phyloP scores from a whole-genome alignment of 1,140 invertebrate genomes.

The Pseudomyrmex pallidus region DNA sequence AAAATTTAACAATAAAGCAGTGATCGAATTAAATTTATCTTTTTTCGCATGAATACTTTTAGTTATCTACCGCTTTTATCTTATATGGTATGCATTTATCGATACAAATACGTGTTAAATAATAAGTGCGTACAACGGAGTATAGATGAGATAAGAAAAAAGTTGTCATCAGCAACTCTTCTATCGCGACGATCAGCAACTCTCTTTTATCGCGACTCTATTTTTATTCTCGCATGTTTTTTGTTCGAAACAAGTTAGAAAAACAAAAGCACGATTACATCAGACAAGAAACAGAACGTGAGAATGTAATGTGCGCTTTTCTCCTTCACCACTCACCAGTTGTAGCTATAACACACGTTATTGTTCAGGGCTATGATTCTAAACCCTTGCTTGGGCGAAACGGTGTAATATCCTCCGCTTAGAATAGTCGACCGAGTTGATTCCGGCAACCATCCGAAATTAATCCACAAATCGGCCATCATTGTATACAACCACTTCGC shows the following conservation, averaged over 20 bases:
- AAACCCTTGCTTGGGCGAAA: slow-evolving; percentile 87
- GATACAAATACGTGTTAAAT: too few species aligned
- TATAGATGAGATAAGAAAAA: too few species aligned
- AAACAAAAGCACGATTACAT: background rate
- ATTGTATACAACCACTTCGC: slow-evolving; percentile 90
- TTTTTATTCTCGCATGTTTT: too few species aligned
- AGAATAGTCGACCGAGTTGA: slow-evolving; percentile 87
- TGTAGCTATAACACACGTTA: slow-evolving; percentile 90
- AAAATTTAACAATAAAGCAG: too few species aligned
- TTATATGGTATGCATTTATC: too few species aligned
- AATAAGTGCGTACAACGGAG: too few species aligned
- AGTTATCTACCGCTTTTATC: too few species aligned
- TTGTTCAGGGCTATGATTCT: slow-evolving; percentile 91
- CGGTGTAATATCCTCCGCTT: slow-evolving; percentile 90
- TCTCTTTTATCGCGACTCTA: too few species aligned
- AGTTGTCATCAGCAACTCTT: too few species aligned
- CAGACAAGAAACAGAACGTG: background rate
- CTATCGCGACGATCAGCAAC: too few species aligned
- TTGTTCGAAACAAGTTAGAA: background rate
- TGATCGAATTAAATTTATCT: too few species aligned
- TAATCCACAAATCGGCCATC: slow-evolving; percentile 87
- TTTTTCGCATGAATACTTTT: too few species aligned
- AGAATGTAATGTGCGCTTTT: slow-evolving; percentile 13
- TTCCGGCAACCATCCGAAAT: slow-evolving; percentile 87
- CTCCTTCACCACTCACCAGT: slow-evolving; percentile 87